Conservation (phyloP, 2,888 invertebrate species). For the Spicauda simplicius region DNA sequence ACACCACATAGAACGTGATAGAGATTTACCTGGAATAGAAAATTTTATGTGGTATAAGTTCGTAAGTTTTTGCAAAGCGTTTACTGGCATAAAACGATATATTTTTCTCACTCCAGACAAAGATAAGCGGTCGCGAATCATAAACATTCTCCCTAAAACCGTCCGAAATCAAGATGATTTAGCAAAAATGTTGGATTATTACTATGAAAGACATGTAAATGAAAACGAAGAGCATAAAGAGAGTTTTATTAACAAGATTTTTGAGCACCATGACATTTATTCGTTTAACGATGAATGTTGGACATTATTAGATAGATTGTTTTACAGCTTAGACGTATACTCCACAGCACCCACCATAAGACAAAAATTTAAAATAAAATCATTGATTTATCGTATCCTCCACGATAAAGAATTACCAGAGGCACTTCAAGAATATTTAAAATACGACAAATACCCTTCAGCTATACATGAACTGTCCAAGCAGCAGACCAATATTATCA, state of each 20-base stretch:
- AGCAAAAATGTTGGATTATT: constrained; percentile 55
- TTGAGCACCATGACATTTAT: constrained; percentile 52
- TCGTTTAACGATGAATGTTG: constrained; percentile 60
- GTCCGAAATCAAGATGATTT: constrained; percentile 55
- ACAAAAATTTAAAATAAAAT: constrained; percentile 14
- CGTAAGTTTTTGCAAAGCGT: constrained; percentile 57
- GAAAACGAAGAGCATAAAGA: constrained; percentile 52
- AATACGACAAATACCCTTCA: not conserved
- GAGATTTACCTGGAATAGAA: constrained; percentile 52
- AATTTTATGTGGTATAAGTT: constrained; percentile 59
- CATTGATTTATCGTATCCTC: constrained; percentile 53
- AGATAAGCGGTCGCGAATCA: constrained; percentile 47
- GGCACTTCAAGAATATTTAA: constrained; percentile 42
- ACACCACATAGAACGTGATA: constrained; percentile 51
- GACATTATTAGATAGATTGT: constrained; percentile 56
- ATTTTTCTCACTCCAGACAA: constrained; percentile 49
- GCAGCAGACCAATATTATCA: not conserved
- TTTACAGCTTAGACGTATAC: constrained; percentile 57
- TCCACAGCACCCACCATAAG: constrained; percentile 38
- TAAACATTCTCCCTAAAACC: constrained; percentile 51
- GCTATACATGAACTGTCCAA: constrained; percentile 24
- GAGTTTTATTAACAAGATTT: constrained; percentile 52
- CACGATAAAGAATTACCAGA: constrained; percentile 52
- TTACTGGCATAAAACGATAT: constrained; percentile 53
- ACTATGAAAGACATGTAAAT: constrained; percentile 60